phyloP scores from a whole-genome alignment of 2,888 invertebrate species.

The Apantesis nais region DNA sequence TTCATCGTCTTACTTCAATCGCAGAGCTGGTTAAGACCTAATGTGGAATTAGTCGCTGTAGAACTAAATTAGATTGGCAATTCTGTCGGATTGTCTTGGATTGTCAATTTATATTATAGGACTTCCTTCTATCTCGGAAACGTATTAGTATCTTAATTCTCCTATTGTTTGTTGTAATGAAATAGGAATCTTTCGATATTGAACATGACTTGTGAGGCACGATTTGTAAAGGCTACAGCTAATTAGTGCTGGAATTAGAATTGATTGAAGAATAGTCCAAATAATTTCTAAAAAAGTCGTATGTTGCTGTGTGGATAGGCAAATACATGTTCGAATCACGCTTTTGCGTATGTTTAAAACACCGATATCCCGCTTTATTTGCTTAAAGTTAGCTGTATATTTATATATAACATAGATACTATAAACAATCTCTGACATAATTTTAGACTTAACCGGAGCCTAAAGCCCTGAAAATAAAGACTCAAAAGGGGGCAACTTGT shows the following conservation, averaged over 20 bases:
- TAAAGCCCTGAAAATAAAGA: background rate
- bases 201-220: background rate
- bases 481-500: background rate
- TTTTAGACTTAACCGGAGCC: background rate
- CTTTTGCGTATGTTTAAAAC: background rate
- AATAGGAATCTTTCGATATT: background rate
- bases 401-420: background rate
- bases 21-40: background rate
- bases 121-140: background rate
- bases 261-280: background rate
- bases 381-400: background rate
- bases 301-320: background rate
- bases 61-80: background rate
- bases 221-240: background rate
- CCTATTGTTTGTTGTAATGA: conserved; percentile 2
- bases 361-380: background rate
- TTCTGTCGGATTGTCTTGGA: background rate
- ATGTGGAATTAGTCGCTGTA: background rate
- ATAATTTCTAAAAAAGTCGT: background rate
- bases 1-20: background rate
- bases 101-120: background rate
- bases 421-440: background rate
- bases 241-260: background rate
- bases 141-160: background rate
- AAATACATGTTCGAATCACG: background rate